Evolutionary conservation across 1,140 invertebrate genomes (phyloP).

Genomic region (Pectinophora gossypiella): DNA sequence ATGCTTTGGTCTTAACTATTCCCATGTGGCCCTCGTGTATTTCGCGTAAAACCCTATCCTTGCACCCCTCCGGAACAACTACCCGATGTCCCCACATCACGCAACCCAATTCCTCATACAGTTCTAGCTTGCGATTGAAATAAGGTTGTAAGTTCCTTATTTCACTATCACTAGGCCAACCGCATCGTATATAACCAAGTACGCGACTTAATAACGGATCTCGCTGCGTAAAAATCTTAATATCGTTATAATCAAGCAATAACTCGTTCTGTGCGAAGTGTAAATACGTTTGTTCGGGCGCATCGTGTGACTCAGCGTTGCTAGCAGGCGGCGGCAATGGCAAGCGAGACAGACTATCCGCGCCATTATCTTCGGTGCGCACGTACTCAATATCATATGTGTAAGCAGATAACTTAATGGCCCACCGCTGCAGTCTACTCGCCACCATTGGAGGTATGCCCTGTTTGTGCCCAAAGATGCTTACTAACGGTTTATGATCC

Average conservation of each 20-base stretch:
- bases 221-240: background rate
- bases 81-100: background rate
- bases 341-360: background rate
- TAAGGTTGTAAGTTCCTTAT: background rate
- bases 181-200: background rate
- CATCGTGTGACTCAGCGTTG: too few species aligned
- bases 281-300: slow-evolving; percentile 1
- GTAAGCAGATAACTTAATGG: background rate
- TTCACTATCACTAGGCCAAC: background rate
- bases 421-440: too few species aligned
- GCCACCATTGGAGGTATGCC: background rate
- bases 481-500: slow-evolving; percentile 37
- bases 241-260: background rate
- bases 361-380: background rate
- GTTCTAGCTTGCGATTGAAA: background rate
- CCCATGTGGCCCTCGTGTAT: background rate
- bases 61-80: background rate
- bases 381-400: background rate
- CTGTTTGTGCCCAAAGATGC: background rate
- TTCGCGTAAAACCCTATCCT: background rate
- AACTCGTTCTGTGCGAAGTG: background rate
- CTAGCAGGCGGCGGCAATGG: too few species aligned
- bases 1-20: background rate
- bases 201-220: background rate
- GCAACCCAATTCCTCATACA: background rate